A percentile compares a stretch with the other conserved stretches of the same genome.
These are phyloP conservation scores for Linnaemya tessellans DNA, from an alignment of 2,888 invertebrate species.

Conservation along the genomic window DNA sequence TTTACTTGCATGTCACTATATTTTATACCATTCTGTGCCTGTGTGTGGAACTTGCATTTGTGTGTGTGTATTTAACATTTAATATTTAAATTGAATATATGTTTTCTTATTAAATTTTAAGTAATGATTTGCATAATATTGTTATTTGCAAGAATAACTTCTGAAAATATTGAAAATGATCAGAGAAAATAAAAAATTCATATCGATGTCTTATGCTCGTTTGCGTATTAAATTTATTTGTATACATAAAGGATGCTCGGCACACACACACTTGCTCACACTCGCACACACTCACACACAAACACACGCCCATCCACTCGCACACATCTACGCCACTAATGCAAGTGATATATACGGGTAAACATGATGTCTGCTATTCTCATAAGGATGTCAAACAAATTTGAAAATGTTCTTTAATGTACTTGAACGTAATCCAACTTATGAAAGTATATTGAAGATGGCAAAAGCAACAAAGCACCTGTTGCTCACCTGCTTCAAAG, in stretches of 20 bases:
- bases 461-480: conserved; percentile 3
- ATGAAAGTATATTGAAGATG: background rate
- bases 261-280: too few relatives aligned
- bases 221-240: background rate
- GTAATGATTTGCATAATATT: conserved; percentile 42
- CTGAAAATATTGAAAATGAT: conserved; percentile 25
- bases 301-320: background rate
- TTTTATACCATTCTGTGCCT: background rate
- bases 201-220: conserved; percentile 24
- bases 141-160: conserved; percentile 25
- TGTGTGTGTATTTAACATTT: conserved; percentile 30
- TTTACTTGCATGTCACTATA: conserved; percentile 8
- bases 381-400: conserved; percentile 7
- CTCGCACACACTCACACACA: background rate
- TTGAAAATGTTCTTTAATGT: conserved; percentile 21
- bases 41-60: background rate
- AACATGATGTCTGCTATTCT: background rate
- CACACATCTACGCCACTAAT: background rate
- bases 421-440: conserved; percentile 30
- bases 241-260: too few relatives aligned
- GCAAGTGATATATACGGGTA: background rate
- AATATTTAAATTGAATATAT: conserved; percentile 63
- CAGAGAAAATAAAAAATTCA: conserved; percentile 27
- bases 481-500: conserved; percentile 25
- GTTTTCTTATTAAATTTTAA: conserved; percentile 29